Conservation (phyloP, 2,888 invertebrate species). For the Meghimatium bilineatum region DNA sequence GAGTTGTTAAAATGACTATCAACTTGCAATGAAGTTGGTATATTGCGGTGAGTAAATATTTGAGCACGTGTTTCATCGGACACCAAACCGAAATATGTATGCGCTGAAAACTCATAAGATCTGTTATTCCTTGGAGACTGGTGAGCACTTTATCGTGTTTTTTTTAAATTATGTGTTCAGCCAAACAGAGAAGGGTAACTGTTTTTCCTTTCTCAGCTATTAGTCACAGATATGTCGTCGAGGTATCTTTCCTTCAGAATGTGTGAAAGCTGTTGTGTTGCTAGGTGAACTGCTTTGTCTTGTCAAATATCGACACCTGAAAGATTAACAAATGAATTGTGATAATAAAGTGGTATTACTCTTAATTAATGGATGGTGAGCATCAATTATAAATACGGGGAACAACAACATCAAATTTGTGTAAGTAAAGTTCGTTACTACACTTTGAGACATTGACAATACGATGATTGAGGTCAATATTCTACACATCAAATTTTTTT, state of each 20-base stretch:
- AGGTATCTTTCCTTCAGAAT: slow-evolving; percentile 5
- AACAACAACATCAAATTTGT: too few relatives aligned
- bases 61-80: not conserved
- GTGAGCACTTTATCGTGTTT: not conserved
- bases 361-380: too few relatives aligned
- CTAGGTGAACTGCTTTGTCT: slow-evolving; percentile 12
- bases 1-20: too few relatives aligned
- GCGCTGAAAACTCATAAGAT: not conserved
- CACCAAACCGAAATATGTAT: not conserved
- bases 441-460: too few relatives aligned
- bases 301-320: slow-evolving; percentile 13
- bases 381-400: too few relatives aligned
- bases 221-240: slow-evolving; percentile 36
- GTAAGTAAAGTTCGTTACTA: too few relatives aligned
- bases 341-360: too few relatives aligned
- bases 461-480: too few relatives aligned
- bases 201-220: not conserved
- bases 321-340: too few relatives aligned
- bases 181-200: not conserved
- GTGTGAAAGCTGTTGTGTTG: slow-evolving; percentile 28
- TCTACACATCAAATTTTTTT: too few relatives aligned
- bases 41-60: not conserved
- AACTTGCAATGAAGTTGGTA: too few relatives aligned
- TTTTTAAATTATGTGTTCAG: not conserved
- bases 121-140: not conserved